phyloP scores from a whole-genome alignment of 2,113 vertebrate species.

The Mirza zaza region DNA sequence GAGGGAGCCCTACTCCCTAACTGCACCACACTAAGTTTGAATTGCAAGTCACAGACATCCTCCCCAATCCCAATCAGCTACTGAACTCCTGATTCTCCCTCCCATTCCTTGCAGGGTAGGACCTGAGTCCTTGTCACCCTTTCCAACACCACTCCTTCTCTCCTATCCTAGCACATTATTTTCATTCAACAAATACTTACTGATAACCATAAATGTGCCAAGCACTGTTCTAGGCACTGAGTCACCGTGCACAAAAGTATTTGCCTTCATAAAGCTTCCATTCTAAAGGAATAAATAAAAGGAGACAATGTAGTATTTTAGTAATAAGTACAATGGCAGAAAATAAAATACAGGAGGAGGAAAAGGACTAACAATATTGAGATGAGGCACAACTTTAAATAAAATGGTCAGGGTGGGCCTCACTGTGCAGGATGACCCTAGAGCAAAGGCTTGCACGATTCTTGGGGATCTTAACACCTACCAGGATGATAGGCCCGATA shows the following conservation, averaged over 20 bases:
- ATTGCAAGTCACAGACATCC: neutral
- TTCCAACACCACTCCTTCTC: neutral
- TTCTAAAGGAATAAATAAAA: neutral
- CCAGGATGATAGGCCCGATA: rapidly evolving
- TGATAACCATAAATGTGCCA: neutral
- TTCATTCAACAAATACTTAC: neutral
- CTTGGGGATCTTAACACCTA: neutral
- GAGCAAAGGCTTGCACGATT: neutral
- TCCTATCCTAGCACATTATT: neutral
- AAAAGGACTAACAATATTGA: neutral
- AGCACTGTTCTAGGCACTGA: neutral
- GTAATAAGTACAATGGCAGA: neutral
- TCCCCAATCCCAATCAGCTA: neutral
- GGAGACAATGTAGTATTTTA: neutral
- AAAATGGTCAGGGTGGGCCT: neutral
- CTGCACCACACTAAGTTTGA: neutral
- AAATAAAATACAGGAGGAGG: neutral
- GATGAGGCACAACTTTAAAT: neutral
- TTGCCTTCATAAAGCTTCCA: neutral
- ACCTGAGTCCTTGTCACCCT: neutral
- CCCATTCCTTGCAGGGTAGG: neutral
- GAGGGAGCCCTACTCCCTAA: neutral
- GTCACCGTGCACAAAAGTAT: neutral
- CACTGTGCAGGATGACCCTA: neutral
- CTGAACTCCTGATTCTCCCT: neutral